phyloP scores from a whole-genome alignment of 2,113 vertebrate species.

The Calyptomena viridis region DNA sequence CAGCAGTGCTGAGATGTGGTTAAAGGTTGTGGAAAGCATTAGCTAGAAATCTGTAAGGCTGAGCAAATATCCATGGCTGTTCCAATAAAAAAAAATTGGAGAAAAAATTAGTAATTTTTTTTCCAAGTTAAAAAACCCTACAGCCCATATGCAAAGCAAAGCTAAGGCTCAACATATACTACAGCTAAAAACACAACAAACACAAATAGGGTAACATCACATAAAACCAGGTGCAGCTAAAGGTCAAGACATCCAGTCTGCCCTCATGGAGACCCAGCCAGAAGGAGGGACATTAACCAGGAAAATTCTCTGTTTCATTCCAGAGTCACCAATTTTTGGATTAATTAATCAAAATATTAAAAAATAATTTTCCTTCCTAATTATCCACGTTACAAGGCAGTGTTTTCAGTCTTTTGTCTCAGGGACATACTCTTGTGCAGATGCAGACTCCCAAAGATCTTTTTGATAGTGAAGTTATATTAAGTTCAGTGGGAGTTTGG shows the following conservation, averaged over 20 bases:
- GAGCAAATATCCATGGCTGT: background rate
- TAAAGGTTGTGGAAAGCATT: background rate
- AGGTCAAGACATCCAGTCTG: background rate
- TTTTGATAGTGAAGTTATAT: background rate
- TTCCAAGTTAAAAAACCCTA: background rate
- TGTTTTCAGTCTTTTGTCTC: background rate
- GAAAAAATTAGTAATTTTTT: background rate
- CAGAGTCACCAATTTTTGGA: background rate
- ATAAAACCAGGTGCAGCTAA: background rate
- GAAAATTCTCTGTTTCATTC: background rate
- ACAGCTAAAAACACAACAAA: background rate
- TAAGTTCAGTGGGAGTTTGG: background rate
- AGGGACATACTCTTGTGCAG: background rate
- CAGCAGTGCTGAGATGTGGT: background rate
- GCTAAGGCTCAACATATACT: background rate
- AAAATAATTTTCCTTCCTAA: background rate
- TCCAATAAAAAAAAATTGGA: background rate
- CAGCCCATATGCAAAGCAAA: background rate
- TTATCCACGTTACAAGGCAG: background rate
- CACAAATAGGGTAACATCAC: background rate
- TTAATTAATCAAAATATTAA: background rate
- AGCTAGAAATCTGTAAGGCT: background rate
- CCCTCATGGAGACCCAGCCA: accelerated
- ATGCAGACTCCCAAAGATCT: background rate
- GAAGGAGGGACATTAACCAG: background rate